Evolutionary conservation across 2,888 invertebrate species (phyloP), one percentile per base, ranked within the genome.

Genomic region (Augochlorella aurata): DNA sequence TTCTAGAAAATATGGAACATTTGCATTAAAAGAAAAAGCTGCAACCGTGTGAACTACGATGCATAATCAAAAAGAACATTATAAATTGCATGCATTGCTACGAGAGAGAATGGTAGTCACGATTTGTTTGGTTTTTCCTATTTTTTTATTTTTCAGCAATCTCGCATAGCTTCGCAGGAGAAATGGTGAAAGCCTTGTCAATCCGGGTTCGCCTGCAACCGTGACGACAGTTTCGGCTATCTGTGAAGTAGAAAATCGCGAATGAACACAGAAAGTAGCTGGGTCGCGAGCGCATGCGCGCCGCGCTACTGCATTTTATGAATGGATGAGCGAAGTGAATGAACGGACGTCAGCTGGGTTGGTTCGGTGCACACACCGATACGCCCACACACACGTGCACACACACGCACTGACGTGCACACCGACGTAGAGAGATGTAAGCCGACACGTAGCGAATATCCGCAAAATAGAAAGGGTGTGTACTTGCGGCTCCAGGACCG

Each of bases 311-410:
- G 88, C 87, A 87, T 88, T 90, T 91, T 87, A 90, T 91, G 91
- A 91, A 91, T 91, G 91, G 89, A 86, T 87, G 87, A 89, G 88
- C 88, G 87, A 83, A 85, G 89, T 88, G 89, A 89, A 89, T 89
- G 89, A 89, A 89, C 88, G 87, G 83, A 85, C 84, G 86, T 89
- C 88, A 89, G 89, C 87, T 87, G 88, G 74, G 73, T 83, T 77
- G 77, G 83, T 86, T 82, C 81, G 80, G 73, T 78, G 80, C 68
- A 71, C 66, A 70, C 66, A 74, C 24, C 16, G 72, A 63, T 45
- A 76, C 67, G 63, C 74, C 24, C 70, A 50, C 54, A 68, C 50
- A 52, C n/a, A 16, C 58, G 58, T 9, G 10, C 16, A n/a, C 49
- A 29, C 24, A 47, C 38, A 14, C 16, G n/a, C 65, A 63, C n/a